Conservation (phyloP, 2,113 vertebrate genomes). For the Athene noctua region DNA sequence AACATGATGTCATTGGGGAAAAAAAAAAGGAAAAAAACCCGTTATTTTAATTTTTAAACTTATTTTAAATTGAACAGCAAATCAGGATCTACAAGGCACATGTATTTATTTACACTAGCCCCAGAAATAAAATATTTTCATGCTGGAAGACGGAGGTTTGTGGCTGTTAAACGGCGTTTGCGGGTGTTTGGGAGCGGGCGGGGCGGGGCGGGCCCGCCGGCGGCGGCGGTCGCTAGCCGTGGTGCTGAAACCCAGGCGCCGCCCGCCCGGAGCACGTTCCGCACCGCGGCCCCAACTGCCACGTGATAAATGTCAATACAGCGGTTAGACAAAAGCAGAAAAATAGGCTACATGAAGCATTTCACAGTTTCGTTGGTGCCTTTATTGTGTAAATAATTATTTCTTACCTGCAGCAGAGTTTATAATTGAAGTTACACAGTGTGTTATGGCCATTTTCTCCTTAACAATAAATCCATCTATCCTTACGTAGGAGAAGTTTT, state of each 20-base stretch:
- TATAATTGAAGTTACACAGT: neutral
- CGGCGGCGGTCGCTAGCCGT: conserved; percentile 50
- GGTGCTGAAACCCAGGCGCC: conserved; percentile 48
- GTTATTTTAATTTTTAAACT: accelerated
- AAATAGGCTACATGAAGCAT: neutral
- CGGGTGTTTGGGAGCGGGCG: too few relatives aligned
- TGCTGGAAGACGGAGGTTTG: too few relatives aligned
- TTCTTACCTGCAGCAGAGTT: neutral
- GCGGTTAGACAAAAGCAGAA: neutral
- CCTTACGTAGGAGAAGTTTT: neutral
- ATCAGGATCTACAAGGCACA: accelerated
- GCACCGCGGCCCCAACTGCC: too few relatives aligned
- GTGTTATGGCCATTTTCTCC: neutral
- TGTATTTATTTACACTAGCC: accelerated
- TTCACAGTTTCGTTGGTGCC: neutral
- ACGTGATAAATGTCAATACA: too few relatives aligned
- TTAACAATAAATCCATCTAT: neutral
- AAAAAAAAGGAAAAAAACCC: accelerated
- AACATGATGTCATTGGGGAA: accelerated
- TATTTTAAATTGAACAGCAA: too few relatives aligned
- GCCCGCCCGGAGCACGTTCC: accelerated
- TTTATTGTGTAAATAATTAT: neutral
- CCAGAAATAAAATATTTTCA: accelerated
- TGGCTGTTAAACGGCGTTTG: neutral
- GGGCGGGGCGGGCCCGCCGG: too few relatives aligned